A percentile compares a stretch with the other conserved stretches of the same genome.
These are phyloP conservation scores for Noturus placidus DNA, from an alignment of 2,113 vertebrate genomes.

Conservation along the genomic window DNA sequence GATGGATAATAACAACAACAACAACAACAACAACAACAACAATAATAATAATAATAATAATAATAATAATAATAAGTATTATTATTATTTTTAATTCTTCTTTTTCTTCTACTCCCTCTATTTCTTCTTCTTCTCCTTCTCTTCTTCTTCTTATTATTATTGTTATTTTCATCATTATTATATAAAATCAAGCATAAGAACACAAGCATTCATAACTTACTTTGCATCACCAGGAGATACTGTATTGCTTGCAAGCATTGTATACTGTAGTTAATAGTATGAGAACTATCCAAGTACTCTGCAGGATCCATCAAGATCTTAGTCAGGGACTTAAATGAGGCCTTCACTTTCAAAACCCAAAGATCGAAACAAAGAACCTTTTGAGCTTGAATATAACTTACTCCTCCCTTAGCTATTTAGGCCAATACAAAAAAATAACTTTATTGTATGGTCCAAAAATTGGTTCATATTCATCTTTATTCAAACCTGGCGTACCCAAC, in stretches of 20 bases:
- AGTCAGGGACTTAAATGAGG: not conserved
- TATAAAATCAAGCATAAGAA: not conserved
- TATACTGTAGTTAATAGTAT: not conserved
- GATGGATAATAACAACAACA: too few species aligned
- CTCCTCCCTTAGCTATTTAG: not conserved
- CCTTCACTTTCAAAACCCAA: not conserved
- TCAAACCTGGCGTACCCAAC: not conserved
- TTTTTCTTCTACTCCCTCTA: too few species aligned
- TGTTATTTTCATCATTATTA: too few species aligned
- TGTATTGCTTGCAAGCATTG: not conserved
- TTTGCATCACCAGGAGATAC: not conserved
- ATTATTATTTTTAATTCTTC: too few species aligned
- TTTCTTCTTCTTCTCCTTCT: too few species aligned
- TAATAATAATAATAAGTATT: too few species aligned
- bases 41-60: too few species aligned
- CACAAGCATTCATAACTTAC: not conserved
- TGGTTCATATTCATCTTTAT: not conserved
- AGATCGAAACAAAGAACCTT: not conserved
- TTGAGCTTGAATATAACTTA: not conserved
- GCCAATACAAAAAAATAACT: not conserved
- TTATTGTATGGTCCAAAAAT: not conserved
- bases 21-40: too few species aligned
- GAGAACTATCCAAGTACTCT: not conserved
- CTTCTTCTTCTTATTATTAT: too few species aligned
- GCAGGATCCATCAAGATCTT: not conserved